Evolutionary conservation across 2,113 vertebrate species (phyloP).

Genomic region (Microtus richardsoni): DNA sequence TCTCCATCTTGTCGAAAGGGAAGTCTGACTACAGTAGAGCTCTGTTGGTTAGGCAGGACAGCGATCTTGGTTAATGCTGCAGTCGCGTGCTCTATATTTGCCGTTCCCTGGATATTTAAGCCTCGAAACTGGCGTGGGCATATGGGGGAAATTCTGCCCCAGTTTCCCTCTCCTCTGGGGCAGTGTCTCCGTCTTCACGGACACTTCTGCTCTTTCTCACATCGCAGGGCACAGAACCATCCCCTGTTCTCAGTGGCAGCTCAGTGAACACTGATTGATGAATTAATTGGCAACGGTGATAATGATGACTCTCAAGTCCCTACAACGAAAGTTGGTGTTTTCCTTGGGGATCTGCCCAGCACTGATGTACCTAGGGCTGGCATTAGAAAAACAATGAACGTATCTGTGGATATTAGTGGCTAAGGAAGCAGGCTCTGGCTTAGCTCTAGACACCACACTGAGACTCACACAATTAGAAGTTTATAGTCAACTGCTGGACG

Average conservation of each 20-base stretch:
- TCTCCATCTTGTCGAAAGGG: neutral
- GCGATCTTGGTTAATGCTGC: neutral
- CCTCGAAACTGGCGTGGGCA: slow-evolving; percentile 42
- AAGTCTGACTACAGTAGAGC: neutral
- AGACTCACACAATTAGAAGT: slow-evolving; percentile 86
- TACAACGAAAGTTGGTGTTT: slow-evolving; percentile 79
- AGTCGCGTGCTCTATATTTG: slow-evolving; percentile 61
- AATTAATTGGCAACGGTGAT: slow-evolving; percentile 77
- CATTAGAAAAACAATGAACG: slow-evolving; percentile 81
- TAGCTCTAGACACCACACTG: slow-evolving; percentile 85
- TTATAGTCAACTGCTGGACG: slow-evolving; percentile 85
- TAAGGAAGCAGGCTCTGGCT: slow-evolving; percentile 77
- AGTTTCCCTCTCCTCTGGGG: neutral
- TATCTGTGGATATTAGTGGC: slow-evolving; percentile 76
- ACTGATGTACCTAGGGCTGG: slow-evolving; percentile 65
- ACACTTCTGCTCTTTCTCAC: neutral
- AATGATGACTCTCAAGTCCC: slow-evolving; percentile 69
- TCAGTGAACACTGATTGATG: slow-evolving; percentile 75
- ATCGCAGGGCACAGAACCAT: slow-evolving; percentile 40
- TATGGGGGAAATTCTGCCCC: slow-evolving; percentile 43
- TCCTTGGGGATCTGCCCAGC: slow-evolving; percentile 71
- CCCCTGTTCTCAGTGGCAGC: slow-evolving; percentile 63
- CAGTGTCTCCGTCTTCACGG: neutral
- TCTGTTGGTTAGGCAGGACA: neutral
- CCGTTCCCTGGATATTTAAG: slow-evolving; percentile 50